Base-by-base conservation (phyloP, 1,140 invertebrate species). In the Neodiprion fabricii region DNA sequence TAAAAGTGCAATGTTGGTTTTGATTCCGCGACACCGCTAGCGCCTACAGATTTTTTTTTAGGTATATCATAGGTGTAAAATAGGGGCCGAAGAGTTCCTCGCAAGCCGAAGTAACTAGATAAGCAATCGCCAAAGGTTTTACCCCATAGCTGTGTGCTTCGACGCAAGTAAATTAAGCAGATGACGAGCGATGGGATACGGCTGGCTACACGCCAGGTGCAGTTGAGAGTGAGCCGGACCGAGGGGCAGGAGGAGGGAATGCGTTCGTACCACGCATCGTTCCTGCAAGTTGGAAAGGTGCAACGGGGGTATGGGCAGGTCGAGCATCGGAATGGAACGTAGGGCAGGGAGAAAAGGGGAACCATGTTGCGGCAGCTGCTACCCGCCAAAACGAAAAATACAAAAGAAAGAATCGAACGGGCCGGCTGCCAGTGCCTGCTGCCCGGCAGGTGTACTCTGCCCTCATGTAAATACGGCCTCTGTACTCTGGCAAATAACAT, bases 321-420 rank as follows among this genome's bases (percentile, higher is more conserved):
- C 11, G 23, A 49, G 69, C 50, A 74, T 49, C 65, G 71, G 77
- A 76, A 75, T 79, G 77, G 79, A 82, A 80, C 76, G 74, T 72
- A 73, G 66, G 67, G 67, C 40, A 53, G 77, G 72, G 53, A 28
- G 21, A 72, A 72, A 67, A 72, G 61, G 79, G 67, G 17, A 14
- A n/a, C 72, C 50, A 69, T 72, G 67, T 53, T 79, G 79, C 79
- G 80, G 83, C 86, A 87, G 86, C 86, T 88, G 86, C 84, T 78
- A 74, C 79, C 81, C 83, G 81, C 78, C 79, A 84, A 82, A 86
- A 85, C 80, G 83, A 83, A 79, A 81, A 83, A 80, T 82, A 83
- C 78, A 83, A 61, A 40, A 40, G 53, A 61, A 61, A 61, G 53
- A 61, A 85, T 81, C 81, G 81, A 80, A 74, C 74, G 79, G 67